Conservation (phyloP, 2,888 invertebrate species). For the Dastarcus helophoroides region DNA sequence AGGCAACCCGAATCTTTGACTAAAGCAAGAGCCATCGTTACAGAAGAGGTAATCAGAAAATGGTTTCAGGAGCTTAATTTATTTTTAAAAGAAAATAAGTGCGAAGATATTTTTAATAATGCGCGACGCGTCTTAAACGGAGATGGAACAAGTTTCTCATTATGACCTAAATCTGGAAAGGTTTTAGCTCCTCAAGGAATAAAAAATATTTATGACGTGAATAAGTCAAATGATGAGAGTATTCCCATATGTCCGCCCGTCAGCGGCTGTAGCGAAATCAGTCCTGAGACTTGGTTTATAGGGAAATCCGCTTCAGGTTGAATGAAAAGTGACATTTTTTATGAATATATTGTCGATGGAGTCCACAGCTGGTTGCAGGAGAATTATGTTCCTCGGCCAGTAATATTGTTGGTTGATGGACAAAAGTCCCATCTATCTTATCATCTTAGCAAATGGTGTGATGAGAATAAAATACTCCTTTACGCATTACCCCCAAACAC, state of each 20-base stretch:
- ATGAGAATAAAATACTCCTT: constrained; percentile 20
- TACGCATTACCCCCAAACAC: constrained; percentile 17
- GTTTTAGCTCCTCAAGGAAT: too few relatives aligned
- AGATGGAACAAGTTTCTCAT: too few relatives aligned
- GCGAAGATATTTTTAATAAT: too few relatives aligned
- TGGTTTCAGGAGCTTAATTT: too few relatives aligned
- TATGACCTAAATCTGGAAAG: too few relatives aligned
- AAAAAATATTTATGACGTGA: too few relatives aligned
- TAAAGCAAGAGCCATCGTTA: too few relatives aligned
- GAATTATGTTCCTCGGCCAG: constrained; percentile 13
- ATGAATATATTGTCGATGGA: constrained; percentile 17
- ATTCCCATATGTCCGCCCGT: constrained; percentile 14
- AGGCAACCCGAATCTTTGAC: too few relatives aligned
- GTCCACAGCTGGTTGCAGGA: constrained; percentile 14
- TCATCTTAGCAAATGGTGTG: constrained; percentile 19
- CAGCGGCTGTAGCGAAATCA: constrained; percentile 13
- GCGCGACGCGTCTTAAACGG: too few relatives aligned
- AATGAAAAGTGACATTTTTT: constrained; percentile 20
- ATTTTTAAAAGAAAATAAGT: too few relatives aligned
- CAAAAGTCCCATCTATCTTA: constrained; percentile 21
- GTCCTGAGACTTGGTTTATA: constrained; percentile 13
- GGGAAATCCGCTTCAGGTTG: constrained; percentile 19
- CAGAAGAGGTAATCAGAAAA: too few relatives aligned
- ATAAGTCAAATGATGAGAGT: too few relatives aligned
- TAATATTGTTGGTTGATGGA: constrained; percentile 22